A percentile compares a stretch with the other conserved stretches of the same genome.
phyloP scores from a whole-genome alignment of 1,140 invertebrate genomes.

The Eulimnadia texana region DNA sequence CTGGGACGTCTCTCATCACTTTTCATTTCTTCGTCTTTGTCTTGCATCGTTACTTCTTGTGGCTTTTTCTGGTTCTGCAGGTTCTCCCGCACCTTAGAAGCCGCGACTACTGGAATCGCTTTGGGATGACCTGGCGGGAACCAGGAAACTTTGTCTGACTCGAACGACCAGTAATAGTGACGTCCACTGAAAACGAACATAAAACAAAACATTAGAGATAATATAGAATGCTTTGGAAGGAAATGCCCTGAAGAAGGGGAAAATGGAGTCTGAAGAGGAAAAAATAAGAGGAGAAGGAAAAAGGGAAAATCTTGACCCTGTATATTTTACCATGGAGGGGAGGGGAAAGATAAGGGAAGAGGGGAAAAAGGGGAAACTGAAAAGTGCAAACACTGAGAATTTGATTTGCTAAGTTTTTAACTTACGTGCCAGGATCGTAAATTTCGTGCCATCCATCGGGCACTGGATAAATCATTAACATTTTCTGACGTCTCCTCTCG shows the following conservation, averaged over 20 bases:
- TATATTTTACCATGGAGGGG: no score
- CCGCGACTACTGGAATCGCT: constrained; percentile 61
- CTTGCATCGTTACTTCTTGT: constrained; percentile 16
- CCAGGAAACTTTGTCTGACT: constrained; percentile 88
- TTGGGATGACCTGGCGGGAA: constrained; percentile 81
- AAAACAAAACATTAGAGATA: neutral
- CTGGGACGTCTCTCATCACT: neutral
- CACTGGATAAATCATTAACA: constrained; percentile 79
- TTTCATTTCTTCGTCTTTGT: constrained; percentile 22
- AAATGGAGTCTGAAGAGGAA: no score
- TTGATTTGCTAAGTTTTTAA: no score
- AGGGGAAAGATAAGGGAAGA: no score
- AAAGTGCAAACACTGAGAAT: no score
- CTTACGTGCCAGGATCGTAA: constrained; percentile 72
- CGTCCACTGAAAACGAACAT: constrained; percentile 41
- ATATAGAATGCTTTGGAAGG: neutral
- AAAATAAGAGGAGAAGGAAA: no score
- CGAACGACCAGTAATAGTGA: constrained; percentile 90
- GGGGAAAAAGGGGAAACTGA: no score
- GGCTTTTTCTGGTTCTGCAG: constrained; percentile 26
- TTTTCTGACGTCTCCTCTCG: constrained; percentile 50
- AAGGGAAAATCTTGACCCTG: no score
- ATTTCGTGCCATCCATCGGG: constrained; percentile 85
- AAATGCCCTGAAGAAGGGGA: neutral
- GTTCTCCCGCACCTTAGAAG: constrained; percentile 62